Evolutionary conservation across 2,888 invertebrate species (phyloP).

Genomic region (Heliconius sara): DNA sequence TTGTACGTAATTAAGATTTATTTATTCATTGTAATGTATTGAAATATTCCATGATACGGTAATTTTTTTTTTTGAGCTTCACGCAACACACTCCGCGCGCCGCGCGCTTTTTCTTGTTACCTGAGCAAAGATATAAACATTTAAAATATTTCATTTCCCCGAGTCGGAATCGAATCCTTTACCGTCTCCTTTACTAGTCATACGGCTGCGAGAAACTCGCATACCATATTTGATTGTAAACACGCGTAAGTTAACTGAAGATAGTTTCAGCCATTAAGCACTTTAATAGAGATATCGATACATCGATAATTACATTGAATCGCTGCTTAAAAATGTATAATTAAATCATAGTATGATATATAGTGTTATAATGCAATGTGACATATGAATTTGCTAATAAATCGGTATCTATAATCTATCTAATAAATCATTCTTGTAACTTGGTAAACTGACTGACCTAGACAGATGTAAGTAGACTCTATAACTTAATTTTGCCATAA

Average conservation of each 20-base stretch:
- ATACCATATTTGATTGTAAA: not conserved
- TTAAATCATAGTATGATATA: slow-evolving; percentile 31
- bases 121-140: no score
- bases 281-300: slow-evolving; percentile 25
- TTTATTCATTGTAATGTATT: not conserved
- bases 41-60: not conserved
- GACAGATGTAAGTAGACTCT: slow-evolving; percentile 68
- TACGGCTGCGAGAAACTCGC: not conserved
- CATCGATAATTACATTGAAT: slow-evolving; percentile 20
- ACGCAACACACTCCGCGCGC: no score
- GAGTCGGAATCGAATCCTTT: no score
- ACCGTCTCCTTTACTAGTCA: no score
- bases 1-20: not conserved
- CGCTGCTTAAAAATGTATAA: slow-evolving; percentile 18
- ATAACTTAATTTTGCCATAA: slow-evolving; percentile 75
- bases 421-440: slow-evolving; percentile 40
- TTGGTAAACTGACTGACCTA: slow-evolving; percentile 27
- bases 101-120: no score
- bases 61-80: not conserved
- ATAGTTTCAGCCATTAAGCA: slow-evolving; percentile 11
- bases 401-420: slow-evolving; percentile 40
- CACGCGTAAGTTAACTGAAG: not conserved
- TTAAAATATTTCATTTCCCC: no score
- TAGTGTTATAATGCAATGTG: slow-evolving; percentile 43
- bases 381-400: slow-evolving; percentile 47